Evolutionary conservation across 2,888 invertebrate species (phyloP).

Genomic region (Carpatolechia fugitivella): DNA sequence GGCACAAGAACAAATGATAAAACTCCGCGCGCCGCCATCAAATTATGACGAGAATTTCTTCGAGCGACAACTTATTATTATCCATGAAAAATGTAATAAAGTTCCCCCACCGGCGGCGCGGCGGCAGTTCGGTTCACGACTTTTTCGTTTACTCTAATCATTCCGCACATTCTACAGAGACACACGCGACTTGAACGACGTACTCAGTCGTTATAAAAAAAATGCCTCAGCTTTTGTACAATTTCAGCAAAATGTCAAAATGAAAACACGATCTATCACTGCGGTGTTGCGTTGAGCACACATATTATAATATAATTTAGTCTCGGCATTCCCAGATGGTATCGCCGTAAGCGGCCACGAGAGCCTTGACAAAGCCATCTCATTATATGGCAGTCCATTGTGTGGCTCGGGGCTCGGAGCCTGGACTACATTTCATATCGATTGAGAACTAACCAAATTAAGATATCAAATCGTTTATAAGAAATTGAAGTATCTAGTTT

Average conservation of each 20-base stretch:
- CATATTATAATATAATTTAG: conserved; percentile 16
- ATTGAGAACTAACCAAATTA: background rate
- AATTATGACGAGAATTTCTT: conserved; percentile 45
- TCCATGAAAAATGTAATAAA: conserved; percentile 39
- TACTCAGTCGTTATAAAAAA: background rate
- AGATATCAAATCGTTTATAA: no score
- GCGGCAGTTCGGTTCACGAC: background rate
- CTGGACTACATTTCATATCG: background rate
- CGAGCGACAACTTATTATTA: conserved; percentile 36
- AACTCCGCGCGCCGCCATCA: conserved; percentile 31
- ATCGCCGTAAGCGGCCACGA: conserved; percentile 7
- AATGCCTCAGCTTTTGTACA: background rate
- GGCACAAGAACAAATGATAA: conserved; percentile 35
- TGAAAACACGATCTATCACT: conserved; percentile 1
- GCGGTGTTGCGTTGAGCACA: conserved; percentile 1
- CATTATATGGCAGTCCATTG: conserved; percentile 11
- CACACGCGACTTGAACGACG: background rate
- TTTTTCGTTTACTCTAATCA: background rate
- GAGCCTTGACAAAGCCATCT: conserved; percentile 11
- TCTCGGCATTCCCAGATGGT: conserved; percentile 7
- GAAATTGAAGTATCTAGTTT: background rate
- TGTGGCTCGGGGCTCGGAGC: background rate
- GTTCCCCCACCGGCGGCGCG: conserved; percentile 17
- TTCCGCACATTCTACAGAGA: background rate
- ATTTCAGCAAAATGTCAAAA: conserved; percentile 6